phyloP scores from a whole-genome alignment of 2,113 vertebrate species.

The Psilopogon haemacephalus region DNA sequence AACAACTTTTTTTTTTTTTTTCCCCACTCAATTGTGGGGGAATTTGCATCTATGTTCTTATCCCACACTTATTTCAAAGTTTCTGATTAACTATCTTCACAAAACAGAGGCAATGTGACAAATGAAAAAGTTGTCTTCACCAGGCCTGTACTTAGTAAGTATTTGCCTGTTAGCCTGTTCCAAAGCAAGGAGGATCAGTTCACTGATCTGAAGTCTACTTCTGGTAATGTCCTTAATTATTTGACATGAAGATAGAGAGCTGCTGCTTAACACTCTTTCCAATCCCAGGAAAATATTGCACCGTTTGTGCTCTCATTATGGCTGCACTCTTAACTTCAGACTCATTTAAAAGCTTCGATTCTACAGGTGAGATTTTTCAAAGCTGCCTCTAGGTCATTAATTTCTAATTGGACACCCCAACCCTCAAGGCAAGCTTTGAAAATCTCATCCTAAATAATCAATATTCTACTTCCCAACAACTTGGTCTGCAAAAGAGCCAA shows the following conservation, averaged over 20 bases:
- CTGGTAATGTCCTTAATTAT: constrained; percentile 45
- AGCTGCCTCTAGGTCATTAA: constrained; percentile 55
- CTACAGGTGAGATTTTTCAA: constrained; percentile 67
- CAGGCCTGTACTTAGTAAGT: background rate
- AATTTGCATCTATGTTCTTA: background rate
- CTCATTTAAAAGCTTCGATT: constrained; percentile 60
- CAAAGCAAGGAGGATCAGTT: background rate
- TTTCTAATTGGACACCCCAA: constrained; percentile 58
- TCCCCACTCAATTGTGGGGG: background rate
- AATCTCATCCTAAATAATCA: constrained; percentile 61
- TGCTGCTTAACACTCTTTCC: constrained; percentile 36
- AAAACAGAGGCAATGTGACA: background rate
- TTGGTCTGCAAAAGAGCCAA: constrained; percentile 50
- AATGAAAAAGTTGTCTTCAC: background rate
- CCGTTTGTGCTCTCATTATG: constrained; percentile 50
- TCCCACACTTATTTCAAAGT: background rate
- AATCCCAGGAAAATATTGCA: constrained; percentile 50
- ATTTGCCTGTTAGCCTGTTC: background rate
- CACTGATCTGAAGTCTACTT: constrained; percentile 27
- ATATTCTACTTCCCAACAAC: constrained; percentile 64
- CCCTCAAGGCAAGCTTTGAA: constrained; percentile 39
- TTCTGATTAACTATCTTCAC: background rate
- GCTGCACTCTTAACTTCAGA: constrained; percentile 35
- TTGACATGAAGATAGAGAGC: constrained; percentile 17
- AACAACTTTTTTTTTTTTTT: too few relatives aligned